Conservation (phyloP, 2,888 invertebrate genomes). For the Lycocerus yunnanus region DNA sequence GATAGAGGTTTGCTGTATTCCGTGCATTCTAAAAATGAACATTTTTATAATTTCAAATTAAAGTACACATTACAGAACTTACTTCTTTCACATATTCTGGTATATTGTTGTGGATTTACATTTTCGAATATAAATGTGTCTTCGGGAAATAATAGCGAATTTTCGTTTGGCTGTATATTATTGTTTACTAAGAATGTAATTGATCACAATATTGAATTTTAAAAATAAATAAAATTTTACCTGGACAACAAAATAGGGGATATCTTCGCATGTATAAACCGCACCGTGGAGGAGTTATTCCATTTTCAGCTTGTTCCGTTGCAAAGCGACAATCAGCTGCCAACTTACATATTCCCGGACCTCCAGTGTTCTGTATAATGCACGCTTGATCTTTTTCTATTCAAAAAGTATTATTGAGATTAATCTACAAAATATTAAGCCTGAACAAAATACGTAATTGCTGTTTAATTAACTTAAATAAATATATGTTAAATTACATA, state of each 20-base stretch:
- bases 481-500: not conserved
- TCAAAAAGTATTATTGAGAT: not conserved
- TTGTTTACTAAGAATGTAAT: conserved; percentile 7
- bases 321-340: not conserved
- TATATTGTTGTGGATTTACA: conserved; percentile 6
- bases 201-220: not conserved
- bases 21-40: conserved; percentile 59
- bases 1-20: conserved; percentile 60
- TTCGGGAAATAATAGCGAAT: conserved; percentile 29
- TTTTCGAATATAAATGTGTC: conserved; percentile 32
- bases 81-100: conserved; percentile 47
- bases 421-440: too few relatives aligned
- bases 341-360: not conserved
- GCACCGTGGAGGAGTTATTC: not conserved
- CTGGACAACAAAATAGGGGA: not conserved
- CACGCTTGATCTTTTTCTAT: not conserved
- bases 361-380: not conserved
- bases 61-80: conserved; percentile 21
- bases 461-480: not conserved
- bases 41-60: not conserved
- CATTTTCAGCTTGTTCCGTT: not conserved
- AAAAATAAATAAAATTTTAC: not conserved
- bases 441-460: not conserved
- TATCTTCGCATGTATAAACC: not conserved
- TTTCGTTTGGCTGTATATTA: conserved; percentile 25